phyloP scores from a whole-genome alignment of 2,888 invertebrate genomes.

The Mactromeris polynyma region DNA sequence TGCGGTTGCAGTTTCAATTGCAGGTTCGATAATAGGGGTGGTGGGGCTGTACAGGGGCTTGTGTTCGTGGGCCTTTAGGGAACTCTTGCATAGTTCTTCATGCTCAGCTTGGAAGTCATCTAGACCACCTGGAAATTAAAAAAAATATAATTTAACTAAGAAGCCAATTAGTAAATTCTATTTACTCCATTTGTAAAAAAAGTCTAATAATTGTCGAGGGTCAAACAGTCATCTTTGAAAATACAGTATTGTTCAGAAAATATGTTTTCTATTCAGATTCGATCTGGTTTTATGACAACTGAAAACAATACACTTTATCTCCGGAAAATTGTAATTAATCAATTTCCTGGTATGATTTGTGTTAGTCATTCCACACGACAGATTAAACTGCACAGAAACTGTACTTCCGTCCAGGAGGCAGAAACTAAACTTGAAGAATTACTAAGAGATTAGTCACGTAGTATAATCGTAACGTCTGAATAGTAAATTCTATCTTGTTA shows the following conservation, averaged over 20 bases:
- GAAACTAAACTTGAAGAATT: not conserved
- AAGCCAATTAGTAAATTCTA: too few relatives aligned
- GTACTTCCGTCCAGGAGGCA: not conserved
- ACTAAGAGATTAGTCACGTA: not conserved
- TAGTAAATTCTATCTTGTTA: not conserved
- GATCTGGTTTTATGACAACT: too few relatives aligned
- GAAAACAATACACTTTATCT: too few relatives aligned
- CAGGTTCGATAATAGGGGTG: conserved; percentile 83
- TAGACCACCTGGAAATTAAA: conserved; percentile 84
- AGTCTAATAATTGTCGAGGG: too few relatives aligned
- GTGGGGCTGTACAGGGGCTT: conserved; percentile 88
- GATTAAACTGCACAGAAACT: too few relatives aligned
- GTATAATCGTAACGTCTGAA: not conserved
- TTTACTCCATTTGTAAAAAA: too few relatives aligned
- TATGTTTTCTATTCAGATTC: too few relatives aligned
- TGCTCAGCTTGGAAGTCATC: conserved; percentile 87
- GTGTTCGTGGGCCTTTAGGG: conserved; percentile 81
- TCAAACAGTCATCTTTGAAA: too few relatives aligned
- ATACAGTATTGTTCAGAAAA: too few relatives aligned
- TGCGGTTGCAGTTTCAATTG: conserved; percentile 91
- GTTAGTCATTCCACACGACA: too few relatives aligned
- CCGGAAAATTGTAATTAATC: too few relatives aligned
- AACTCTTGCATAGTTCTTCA: conserved; percentile 92
- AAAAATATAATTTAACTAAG: not conserved
- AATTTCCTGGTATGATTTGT: too few relatives aligned